Percentiles rank a stretch among this genome's conserved stretches.
Conservation (phyloP, 2,113 vertebrate genomes). For the Pardalotus punctatus region DNA sequence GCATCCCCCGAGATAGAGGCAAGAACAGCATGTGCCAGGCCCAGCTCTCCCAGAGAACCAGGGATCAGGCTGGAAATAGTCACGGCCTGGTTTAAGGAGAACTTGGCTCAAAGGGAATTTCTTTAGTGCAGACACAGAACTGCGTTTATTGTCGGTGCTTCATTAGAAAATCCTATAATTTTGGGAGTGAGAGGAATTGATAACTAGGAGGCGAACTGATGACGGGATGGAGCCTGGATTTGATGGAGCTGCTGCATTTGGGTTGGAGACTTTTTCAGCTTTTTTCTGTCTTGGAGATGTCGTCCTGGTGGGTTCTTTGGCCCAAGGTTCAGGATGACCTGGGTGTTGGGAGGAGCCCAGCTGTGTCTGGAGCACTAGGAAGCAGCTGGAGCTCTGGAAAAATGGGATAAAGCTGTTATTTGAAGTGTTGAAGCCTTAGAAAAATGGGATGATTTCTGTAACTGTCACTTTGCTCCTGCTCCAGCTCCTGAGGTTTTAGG, state of each 20-base stretch:
- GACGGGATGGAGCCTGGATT: neutral
- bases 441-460: neutral
- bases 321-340: neutral
- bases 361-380: neutral
- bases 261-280: neutral
- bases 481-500: neutral
- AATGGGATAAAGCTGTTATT: neutral
- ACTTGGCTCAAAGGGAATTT: neutral
- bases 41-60: neutral
- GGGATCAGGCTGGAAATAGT: neutral
- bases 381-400: neutral
- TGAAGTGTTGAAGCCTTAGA: neutral
- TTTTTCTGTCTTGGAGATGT: neutral
- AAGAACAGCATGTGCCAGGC: neutral
- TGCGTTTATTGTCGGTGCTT: neutral
- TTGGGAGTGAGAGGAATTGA: neutral
- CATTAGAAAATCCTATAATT: neutral
- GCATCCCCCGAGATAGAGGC: neutral
- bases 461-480: neutral
- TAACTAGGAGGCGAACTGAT: neutral
- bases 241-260: neutral
- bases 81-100: neutral
- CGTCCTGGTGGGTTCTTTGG: too few species aligned
- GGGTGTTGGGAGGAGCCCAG: neutral
- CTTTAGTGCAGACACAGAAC: neutral